Base-by-base conservation (phyloP, 2,888 invertebrate genomes). In the Ophion obscuratus region DNA sequence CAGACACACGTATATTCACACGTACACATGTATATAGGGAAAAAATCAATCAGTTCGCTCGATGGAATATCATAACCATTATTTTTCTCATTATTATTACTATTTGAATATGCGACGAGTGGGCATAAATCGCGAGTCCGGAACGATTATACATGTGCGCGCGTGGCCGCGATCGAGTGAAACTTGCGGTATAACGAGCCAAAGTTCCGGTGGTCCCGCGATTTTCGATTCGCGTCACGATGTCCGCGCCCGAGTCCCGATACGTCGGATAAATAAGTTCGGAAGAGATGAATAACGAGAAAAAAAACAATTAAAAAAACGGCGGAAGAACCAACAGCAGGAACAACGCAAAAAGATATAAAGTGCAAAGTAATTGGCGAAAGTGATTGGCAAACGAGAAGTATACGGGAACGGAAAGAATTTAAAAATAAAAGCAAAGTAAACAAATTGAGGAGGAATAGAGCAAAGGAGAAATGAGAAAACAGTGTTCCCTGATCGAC, bases 131-230 rank as follows among this genome's bases (percentile, higher is more conserved):
- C 53, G 53, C 14, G 53, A 17, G 53, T 53, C 53, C 17, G 4
- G 14, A 17, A 17, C 53, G 5, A 11, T 17, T 53, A 17, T 17
- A 53, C 53, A 17, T 17, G 53, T 53, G 53, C 53, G 53, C 53
- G 53, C 17, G 53, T 53, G 53, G 53, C 53, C 14, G 53, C 53
- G 53, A 17, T 53, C 53, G 53, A 53, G 53, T 53, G 53, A 53
- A 14, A 53, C 53, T 53, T 17, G 24, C 66, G 59, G 74, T 74
- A 59, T 11, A 71, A 10, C 27, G 17, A 31, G 71, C 31, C 57
- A 71, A 53, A 53, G 53, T 53, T 53, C 17, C 53, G 53, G 53
- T 53, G 53, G 17, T 17, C 17, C 17, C 4, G 17, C 53, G 53
- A 14, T 17, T 53, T 14, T 53, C 53, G 53, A 17, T 53, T 53